Percentiles rank a stretch among this genome's conserved stretches.
Evolutionary conservation across 2,797 vertebrate species (phyloP).

Genomic region (Acropternis orthonyx): DNA sequence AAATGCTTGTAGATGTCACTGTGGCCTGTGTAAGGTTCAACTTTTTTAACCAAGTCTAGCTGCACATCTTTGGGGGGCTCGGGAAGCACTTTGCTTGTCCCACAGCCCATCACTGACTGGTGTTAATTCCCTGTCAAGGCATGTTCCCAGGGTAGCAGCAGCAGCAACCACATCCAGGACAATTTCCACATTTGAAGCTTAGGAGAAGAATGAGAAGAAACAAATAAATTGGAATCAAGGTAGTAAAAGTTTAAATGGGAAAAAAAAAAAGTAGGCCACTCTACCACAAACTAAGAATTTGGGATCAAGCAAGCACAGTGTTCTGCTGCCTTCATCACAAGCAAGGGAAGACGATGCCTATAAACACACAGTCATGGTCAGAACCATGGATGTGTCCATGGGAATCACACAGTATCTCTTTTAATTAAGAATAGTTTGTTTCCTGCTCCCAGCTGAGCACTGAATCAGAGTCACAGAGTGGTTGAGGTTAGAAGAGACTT

Average conservation of each 20-base stretch:
- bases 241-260: neutral
- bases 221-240: neutral
- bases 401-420: neutral
- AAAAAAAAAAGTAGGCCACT: neutral
- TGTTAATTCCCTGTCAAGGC: slow-evolving; percentile 80
- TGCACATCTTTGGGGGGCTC: slow-evolving; percentile 94
- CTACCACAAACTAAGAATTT: neutral
- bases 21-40: slow-evolving; percentile 81
- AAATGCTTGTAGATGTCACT: slow-evolving; percentile 92
- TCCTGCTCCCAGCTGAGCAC: neutral
- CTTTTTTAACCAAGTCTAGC: slow-evolving; percentile 95
- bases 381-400: neutral
- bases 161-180: slow-evolving; percentile 65
- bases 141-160: slow-evolving; percentile 73
- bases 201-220: neutral
- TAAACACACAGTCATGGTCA: neutral
- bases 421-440: neutral
- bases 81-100: slow-evolving; percentile 98
- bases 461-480: neutral
- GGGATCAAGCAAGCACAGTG: accelerated
- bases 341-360: neutral
- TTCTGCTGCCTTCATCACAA: neutral
- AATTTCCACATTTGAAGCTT: slow-evolving; percentile 62
- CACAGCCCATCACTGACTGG: slow-evolving; percentile 97
- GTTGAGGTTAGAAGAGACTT: neutral